Evolutionary conservation across 2,113 vertebrate genomes (phyloP).

Genomic region (Poeciliopsis retropinna): DNA sequence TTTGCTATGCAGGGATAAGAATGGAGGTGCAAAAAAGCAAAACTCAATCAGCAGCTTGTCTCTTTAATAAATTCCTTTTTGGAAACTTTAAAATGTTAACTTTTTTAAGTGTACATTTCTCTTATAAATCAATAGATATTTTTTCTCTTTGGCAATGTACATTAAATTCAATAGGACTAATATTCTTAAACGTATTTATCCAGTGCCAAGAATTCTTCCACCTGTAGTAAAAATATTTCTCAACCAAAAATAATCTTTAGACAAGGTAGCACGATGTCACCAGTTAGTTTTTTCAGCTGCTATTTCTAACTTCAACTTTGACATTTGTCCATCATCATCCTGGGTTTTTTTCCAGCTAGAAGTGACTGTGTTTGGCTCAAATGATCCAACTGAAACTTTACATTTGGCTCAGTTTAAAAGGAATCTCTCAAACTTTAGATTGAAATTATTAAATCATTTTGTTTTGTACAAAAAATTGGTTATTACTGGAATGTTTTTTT

Average conservation of each 20-base stretch:
- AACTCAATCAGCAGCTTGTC: neutral
- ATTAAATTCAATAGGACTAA: no score
- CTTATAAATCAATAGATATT: no score
- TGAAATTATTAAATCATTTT: neutral
- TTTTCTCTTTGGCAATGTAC: no score
- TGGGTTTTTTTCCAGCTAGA: neutral
- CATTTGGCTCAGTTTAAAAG: neutral
- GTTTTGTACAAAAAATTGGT: neutral
- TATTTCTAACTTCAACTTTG: constrained; percentile 5
- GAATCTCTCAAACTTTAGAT: neutral
- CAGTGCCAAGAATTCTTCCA: neutral
- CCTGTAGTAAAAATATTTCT: neutral
- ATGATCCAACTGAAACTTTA: neutral
- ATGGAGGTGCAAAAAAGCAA: constrained; percentile 19
- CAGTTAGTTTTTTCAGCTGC: neutral
- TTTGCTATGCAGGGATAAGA: constrained; percentile 17
- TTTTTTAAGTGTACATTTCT: neutral
- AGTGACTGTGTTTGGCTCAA: neutral
- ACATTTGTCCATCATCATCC: neutral
- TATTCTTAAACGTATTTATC: neutral
- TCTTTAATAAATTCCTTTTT: constrained; percentile 10
- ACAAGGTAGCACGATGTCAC: neutral
- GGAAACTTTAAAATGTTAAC: neutral
- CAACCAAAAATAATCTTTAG: neutral
- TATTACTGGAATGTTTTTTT: neutral